Base-by-base conservation (phyloP, 2,797 vertebrate species). In the Luscinia luscinia region DNA sequence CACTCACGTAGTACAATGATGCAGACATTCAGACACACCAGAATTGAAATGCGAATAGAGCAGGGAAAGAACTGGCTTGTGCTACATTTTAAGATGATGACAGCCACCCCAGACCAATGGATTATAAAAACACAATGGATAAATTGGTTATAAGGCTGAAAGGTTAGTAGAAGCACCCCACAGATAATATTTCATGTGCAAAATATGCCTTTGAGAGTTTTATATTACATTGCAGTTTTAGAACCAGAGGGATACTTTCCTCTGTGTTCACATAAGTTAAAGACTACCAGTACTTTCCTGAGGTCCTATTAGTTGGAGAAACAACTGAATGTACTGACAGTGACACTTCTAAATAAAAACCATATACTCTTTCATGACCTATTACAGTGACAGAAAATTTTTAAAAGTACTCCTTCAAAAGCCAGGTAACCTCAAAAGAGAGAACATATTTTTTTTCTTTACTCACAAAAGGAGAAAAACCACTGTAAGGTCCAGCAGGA, bases 21-120 rank as follows among this genome's bases (percentile, higher is more conserved):
- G 88, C 63, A 81, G 86, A 84, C 68, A 51, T 93, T 95, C 83
- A 94, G 94, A 91, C 74, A 38, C 28, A 58, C 34, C 64, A 89
- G 80, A 88, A 91, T 64, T 61, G 89, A 84, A 94, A 91, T 9
- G 49, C 0, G 3, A 86, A 79, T 4, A 79, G 40, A 38, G 48
- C 46, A 70, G 85, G 34, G 52, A 84, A 84, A 93, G 57, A 70
- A 76, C 30, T 24, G 22, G 30, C 22, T 81, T 76, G 16, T 58
- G n/a, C 40, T 84, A 70, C 64, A 34, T 81, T 91, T 86, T 61
- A 63, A 28, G 43, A 69, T 57, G 48, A 92, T 57, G 55, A 68
- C 22, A 93, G 40, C 26, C 51, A 49, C 24, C 13, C 32, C 20
- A 73, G 43, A 76, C 17, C 66, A 54, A 52, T 3, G 23, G 21